Evolutionary conservation across 2,113 vertebrate species (phyloP).

Genomic region (Channa argus): DNA sequence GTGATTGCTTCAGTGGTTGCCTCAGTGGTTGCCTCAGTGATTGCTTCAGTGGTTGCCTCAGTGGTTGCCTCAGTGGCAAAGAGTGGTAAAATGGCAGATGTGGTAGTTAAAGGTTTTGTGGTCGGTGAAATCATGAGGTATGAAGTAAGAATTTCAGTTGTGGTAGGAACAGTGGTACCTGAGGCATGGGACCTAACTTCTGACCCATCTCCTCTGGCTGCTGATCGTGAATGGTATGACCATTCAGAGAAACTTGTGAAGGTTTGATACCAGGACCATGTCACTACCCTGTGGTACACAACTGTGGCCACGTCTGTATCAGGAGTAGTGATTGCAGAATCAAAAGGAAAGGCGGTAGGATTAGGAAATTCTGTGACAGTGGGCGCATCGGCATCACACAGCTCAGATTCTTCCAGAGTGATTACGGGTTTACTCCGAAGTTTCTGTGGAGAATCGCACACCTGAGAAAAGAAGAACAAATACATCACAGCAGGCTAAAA

Average conservation of each 20-base stretch:
- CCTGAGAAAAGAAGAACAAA: conserved; percentile 32
- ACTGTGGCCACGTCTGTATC: too few species aligned
- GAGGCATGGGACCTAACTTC: too few species aligned
- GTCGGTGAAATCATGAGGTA: too few species aligned
- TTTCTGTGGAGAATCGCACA: conserved; percentile 59
- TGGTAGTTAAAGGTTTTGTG: not conserved
- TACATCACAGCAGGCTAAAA: not conserved
- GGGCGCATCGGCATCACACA: conserved; percentile 43
- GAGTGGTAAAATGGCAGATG: not conserved
- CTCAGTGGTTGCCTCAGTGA: too few species aligned
- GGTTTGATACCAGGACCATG: conserved; percentile 12
- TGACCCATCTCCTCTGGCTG: rapidly evolving
- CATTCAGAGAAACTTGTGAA: conserved; percentile 15
- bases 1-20: too few species aligned
- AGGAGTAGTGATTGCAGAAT: rapidly evolving
- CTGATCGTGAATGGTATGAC: not conserved
- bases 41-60: too few species aligned
- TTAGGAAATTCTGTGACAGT: rapidly evolving
- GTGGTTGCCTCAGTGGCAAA: too few species aligned
- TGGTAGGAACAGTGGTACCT: rapidly evolving
- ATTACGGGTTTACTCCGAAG: conserved; percentile 31
- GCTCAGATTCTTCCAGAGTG: conserved; percentile 26
- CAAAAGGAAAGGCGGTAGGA: too few species aligned
- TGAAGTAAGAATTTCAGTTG: too few species aligned
- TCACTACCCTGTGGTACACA: not conserved